phyloP scores from a whole-genome alignment of 2,113 vertebrate genomes.

The Bombycilla garrulus region DNA sequence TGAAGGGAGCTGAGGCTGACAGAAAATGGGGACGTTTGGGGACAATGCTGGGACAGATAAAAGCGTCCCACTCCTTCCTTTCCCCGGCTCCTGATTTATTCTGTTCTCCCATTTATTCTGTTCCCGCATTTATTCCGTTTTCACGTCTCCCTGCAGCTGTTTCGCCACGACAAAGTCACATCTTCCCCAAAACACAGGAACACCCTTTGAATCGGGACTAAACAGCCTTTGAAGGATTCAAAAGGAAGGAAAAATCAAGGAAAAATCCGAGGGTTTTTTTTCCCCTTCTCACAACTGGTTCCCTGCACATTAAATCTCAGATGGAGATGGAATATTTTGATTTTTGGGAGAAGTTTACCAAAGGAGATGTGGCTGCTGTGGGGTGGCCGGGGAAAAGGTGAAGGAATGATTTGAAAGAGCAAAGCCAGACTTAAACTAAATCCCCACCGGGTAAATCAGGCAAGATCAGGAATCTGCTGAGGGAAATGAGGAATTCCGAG shows the following conservation, averaged over 20 bases:
- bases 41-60: neutral
- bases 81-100: neutral
- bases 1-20: neutral
- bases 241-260: neutral
- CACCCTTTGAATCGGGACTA: neutral
- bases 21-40: slow-evolving; percentile 15
- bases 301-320: neutral
- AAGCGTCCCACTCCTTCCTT: slow-evolving; percentile 10
- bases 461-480: neutral
- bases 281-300: neutral
- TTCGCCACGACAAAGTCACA: neutral
- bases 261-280: neutral
- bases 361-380: neutral
- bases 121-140: neutral
- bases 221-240: neutral
- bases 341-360: neutral
- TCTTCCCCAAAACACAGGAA: neutral
- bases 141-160: neutral
- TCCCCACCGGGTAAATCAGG: neutral
- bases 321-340: neutral
- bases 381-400: neutral
- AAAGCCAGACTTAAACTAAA: neutral
- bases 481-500: neutral
- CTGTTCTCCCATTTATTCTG: neutral
- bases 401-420: neutral